These are phyloP conservation scores for Papilio glaucus DNA, from an alignment of 1,140 invertebrate species.

Conservation along the genomic window DNA sequence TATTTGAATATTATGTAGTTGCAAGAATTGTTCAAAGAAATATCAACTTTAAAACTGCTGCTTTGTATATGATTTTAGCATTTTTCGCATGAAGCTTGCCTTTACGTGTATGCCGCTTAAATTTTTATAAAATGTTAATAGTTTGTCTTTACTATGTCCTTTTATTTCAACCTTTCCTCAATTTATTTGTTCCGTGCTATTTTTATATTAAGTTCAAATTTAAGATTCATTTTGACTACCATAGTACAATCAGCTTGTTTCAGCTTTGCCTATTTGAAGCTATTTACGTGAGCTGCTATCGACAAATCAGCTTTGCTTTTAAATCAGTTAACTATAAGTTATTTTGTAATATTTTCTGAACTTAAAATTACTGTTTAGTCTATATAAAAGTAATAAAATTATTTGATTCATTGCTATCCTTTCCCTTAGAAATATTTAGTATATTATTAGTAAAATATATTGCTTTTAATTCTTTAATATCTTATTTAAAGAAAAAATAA, in stretches of 20 bases:
- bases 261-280: slow-evolving; percentile 1
- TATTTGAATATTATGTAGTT: background rate
- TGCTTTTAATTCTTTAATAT: too few relatives aligned
- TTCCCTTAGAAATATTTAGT: too few relatives aligned
- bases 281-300: background rate
- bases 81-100: background rate
- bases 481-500: too few relatives aligned
- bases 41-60: background rate
- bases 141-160: background rate
- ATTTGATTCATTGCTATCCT: background rate
- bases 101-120: background rate
- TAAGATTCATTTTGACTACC: background rate
- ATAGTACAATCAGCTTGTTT: background rate
- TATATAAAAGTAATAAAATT: too few relatives aligned
- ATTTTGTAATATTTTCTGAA: background rate
- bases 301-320: background rate
- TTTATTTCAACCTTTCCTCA: background rate
- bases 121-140: background rate
- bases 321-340: background rate
- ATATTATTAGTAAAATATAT: too few relatives aligned
- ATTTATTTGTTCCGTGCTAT: background rate
- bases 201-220: background rate
- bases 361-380: background rate
- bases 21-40: slow-evolving; percentile 5
- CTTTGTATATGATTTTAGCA: background rate